These are phyloP conservation scores for Epinephelus malabaricus DNA, from an alignment of 2,797 vertebrate species.

Conservation along the genomic window DNA sequence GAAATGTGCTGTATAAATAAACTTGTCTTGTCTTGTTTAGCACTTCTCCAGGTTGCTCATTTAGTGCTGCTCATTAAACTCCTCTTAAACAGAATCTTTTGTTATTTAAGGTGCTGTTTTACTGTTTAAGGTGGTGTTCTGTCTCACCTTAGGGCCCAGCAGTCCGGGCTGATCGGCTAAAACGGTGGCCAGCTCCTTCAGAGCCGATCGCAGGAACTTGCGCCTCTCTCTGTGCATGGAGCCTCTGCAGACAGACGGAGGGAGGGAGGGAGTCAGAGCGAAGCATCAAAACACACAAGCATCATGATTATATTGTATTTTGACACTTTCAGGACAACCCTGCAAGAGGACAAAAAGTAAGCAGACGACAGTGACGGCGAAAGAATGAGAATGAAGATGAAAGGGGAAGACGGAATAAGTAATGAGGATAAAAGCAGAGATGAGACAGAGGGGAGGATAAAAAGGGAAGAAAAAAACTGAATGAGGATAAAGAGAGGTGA, in stretches of 20 bases:
- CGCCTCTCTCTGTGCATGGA: constrained; percentile 97
- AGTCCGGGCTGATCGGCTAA: constrained; percentile 98
- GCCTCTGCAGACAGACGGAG: constrained; percentile 84
- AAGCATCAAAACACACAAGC: constrained; percentile 38
- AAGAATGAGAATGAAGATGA: constrained; percentile 65
- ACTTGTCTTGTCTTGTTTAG: no score
- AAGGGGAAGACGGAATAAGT: constrained; percentile 65
- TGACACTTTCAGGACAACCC: constrained; percentile 76
- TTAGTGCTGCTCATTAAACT: constrained; percentile 89
- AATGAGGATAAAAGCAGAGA: constrained; percentile 62
- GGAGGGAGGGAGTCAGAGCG: constrained; percentile 46
- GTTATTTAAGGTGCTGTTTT: constrained; percentile 81
- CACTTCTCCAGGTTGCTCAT: constrained; percentile 75
- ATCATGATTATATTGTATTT: constrained; percentile 46
- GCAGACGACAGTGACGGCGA: constrained; percentile 45
- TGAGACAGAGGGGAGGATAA: constrained; percentile 36
- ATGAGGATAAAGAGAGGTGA: constrained; percentile 36
- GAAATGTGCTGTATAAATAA: no score
- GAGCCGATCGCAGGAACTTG: constrained; percentile 96
- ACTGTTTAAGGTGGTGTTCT: not conserved
- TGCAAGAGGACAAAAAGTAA: constrained; percentile 50
- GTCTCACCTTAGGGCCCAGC: constrained; percentile 94
- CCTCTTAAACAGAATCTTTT: constrained; percentile 85
- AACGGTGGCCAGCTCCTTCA: constrained; percentile 97
- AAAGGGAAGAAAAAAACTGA: constrained; percentile 12